Evolutionary conservation across 2,888 invertebrate genomes (phyloP), one percentile per base, ranked within the genome.

Genomic region (Timema podura): DNA sequence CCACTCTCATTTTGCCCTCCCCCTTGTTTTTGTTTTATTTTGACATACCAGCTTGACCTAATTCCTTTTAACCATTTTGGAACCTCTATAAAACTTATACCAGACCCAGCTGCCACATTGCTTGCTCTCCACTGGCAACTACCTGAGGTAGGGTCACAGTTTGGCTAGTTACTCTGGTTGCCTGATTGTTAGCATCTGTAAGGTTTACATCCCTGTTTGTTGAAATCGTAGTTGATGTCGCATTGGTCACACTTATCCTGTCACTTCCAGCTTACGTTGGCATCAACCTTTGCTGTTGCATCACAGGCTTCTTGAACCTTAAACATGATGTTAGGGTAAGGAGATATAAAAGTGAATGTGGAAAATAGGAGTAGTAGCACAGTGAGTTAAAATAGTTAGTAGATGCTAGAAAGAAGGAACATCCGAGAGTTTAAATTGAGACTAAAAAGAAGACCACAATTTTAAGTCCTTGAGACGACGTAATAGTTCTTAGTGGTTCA

Each of bases 201-300:
- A 0, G 89, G 89, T 77, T 95, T 95, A 83, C 99, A 99, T 0
- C 99, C 99, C 74, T 89, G 88, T 0, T 84, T 83, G 0, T 94
- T 90, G 80, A 98, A 98, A 78, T 96, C 96, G 81, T 90, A 98
- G 81, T 98, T 97, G 2, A 89, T 86, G 9, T 90, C 88, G 78
- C 92, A 93, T 1, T 89, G 86, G 80, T 98, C 95, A 79, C 99
- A 99, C 80, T 94, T 95, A 74, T 94, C 98, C 98, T 0, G 92
- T 92, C 9, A 97, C 96, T 13, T 98, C 98, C 0, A 95, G 93
- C 79, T 98, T 98, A 80, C 98, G 99, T 76, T 91, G 92, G 76
- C 98, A 99, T 78, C 91, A 91, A 69, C 99, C 98, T 79, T 91
- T 90, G 5, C 88, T 86, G 80, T 96, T 95, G 79, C 98, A 98